Percentiles rank a stretch among this genome's conserved stretches.
phyloP scores from a whole-genome alignment of 1,140 invertebrate genomes.

The Drosophila pachea region DNA sequence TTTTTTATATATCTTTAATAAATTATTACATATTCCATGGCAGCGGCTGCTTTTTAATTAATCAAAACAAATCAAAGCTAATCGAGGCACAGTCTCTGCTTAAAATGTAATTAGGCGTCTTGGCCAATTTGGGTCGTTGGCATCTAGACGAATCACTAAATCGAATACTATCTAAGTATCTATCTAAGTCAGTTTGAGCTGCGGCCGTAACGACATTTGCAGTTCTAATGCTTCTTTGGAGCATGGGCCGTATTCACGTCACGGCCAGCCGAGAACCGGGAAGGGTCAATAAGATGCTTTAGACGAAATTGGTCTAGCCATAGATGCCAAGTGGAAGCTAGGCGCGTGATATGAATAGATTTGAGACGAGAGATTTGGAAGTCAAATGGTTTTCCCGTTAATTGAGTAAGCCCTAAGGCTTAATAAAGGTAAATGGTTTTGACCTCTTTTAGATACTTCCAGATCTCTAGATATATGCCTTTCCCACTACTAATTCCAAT shows the following conservation, averaged over 20 bases:
- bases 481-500: too few species aligned
- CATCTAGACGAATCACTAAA: conserved; percentile 7
- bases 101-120: conserved; percentile 36
- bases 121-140: conserved; percentile 27
- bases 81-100: conserved; percentile 10
- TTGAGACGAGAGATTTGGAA: too few species aligned
- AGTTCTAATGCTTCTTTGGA: conserved; percentile 63
- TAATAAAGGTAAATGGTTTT: too few species aligned
- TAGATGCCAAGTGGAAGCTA: too few species aligned
- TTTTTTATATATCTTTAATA: conserved; percentile 3
- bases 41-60: conserved; percentile 21
- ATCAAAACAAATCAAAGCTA: conserved; percentile 21
- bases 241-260: conserved; percentile 15
- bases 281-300: too few species aligned
- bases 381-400: too few species aligned
- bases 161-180: neutral
- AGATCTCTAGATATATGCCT: too few species aligned
- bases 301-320: too few species aligned
- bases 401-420: too few species aligned
- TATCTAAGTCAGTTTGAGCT: neutral
- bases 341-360: too few species aligned
- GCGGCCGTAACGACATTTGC: conserved; percentile 37
- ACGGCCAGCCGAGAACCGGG: conserved; percentile 2
- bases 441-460: too few species aligned
- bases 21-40: conserved; percentile 9